Percentiles rank a stretch among this genome's conserved stretches.
Conservation (phyloP, 2,888 invertebrate genomes). For the Cephus pulcher region DNA sequence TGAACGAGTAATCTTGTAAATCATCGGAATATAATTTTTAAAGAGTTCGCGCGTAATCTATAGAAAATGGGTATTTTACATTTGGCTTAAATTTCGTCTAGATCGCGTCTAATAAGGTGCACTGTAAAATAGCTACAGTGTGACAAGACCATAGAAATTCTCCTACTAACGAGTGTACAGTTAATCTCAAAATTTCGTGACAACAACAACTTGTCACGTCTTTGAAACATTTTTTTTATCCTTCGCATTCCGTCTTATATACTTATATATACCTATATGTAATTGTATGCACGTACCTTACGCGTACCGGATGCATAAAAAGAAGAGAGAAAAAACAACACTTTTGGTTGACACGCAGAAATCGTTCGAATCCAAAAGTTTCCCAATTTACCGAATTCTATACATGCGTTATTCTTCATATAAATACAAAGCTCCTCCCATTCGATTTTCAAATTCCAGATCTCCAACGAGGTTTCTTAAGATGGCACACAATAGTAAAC, state of each 20-base stretch:
- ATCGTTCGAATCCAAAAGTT: not conserved
- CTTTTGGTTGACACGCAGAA: not conserved
- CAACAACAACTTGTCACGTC: not conserved
- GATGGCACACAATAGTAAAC: not conserved
- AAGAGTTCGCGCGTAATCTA: not conserved
- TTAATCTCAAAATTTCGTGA: not conserved
- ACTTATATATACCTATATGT: not conserved
- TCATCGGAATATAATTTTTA: not conserved
- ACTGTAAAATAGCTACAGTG: not conserved
- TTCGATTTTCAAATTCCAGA: not conserved
- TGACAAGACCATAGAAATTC: not conserved
- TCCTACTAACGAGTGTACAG: not conserved
- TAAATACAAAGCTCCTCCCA: not conserved
- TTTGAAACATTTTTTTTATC: not conserved
- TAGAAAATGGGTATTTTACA: not conserved
- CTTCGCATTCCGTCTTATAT: not conserved
- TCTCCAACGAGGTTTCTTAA: not conserved
- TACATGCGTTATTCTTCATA: not conserved
- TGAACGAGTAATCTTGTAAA: too few species aligned
- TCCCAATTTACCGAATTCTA: not conserved
- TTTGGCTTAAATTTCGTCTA: not conserved
- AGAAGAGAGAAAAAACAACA: not conserved
- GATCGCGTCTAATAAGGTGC: not conserved
- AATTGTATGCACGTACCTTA: not conserved
- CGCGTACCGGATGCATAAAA: not conserved